Evolutionary conservation across 2,113 vertebrate genomes (phyloP).

Genomic region (rat (Rattus norvegicus)): DNA sequence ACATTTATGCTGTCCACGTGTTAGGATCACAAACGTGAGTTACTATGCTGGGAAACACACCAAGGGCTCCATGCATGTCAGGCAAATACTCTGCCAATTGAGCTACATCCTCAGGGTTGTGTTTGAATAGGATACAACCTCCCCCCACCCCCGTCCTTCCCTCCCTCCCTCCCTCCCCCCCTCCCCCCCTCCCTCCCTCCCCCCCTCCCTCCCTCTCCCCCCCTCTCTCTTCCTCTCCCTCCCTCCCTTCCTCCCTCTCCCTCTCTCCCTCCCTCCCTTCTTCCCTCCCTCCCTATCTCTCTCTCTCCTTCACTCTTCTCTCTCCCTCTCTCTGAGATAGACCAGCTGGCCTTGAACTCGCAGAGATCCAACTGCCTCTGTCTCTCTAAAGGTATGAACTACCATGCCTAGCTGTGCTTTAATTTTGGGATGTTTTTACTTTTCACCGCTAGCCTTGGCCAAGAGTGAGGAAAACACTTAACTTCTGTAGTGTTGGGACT

Average conservation of each 20-base stretch:
- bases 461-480: background rate
- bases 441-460: background rate
- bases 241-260: background rate
- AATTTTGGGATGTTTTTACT: background rate
- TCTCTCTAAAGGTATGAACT: background rate
- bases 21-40: background rate
- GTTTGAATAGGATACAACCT: slow-evolving; percentile 52
- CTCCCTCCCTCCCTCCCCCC: background rate
- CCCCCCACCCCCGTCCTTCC: background rate
- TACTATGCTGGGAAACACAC: background rate
- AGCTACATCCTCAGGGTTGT: background rate
- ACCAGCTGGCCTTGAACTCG: background rate
- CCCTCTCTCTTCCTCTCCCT: background rate
- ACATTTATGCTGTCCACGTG: background rate
- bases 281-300: too few relatives aligned
- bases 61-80: background rate
- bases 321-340: background rate
- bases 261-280: background rate
- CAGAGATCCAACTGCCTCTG: background rate
- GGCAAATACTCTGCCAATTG: background rate
- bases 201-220: background rate
- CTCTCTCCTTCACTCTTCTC: too few relatives aligned
- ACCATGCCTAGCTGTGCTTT: background rate
- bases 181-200: background rate
- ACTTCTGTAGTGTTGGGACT: background rate